Percentiles rank a stretch among this genome's conserved stretches.
phyloP scores from a whole-genome alignment of 2,113 vertebrate genomes.

The Corythoichthys haematopterus region DNA sequence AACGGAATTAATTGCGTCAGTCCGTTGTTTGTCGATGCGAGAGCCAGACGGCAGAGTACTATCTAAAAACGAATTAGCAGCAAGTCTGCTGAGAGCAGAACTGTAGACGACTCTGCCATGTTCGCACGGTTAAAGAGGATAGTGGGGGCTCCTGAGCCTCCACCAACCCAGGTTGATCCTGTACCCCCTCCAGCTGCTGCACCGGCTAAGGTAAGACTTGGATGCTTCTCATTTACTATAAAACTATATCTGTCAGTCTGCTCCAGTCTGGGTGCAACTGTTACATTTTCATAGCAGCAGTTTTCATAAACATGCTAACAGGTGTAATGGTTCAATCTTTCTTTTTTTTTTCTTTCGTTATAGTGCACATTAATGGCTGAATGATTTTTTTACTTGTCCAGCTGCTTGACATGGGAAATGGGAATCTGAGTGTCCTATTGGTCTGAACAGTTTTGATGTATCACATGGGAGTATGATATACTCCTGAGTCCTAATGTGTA shows the following conservation, averaged over 20 bases:
- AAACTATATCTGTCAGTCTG: background rate
- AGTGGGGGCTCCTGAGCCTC: slow-evolving; percentile 54
- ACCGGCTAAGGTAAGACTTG: slow-evolving; percentile 52
- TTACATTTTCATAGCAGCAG: background rate
- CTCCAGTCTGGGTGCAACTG: background rate
- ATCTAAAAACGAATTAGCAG: background rate
- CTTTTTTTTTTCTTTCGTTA: too few relatives aligned
- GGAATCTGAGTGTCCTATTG: too few relatives aligned
- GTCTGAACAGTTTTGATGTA: too few relatives aligned
- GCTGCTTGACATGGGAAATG: too few relatives aligned
- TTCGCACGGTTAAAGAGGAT: slow-evolving; percentile 70
- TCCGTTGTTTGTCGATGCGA: slow-evolving; percentile 22
- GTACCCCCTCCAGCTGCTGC: slow-evolving; percentile 22
- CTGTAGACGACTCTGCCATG: slow-evolving; percentile 61
- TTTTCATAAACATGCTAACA: background rate
- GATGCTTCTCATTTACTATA: background rate
- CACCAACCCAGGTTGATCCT: slow-evolving; percentile 3
- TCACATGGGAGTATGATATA: too few relatives aligned
- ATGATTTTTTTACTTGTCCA: too few relatives aligned
- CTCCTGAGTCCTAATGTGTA: too few relatives aligned
- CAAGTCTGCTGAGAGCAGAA: background rate
- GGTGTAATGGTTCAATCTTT: background rate
- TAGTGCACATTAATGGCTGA: too few relatives aligned
- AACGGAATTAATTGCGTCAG: slow-evolving; percentile 70
- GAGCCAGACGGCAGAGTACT: background rate